A percentile compares a stretch with the other conserved stretches of the same genome.
These are phyloP conservation scores for Austrofundulus limnaeus DNA, from an alignment of 2,113 vertebrate genomes.

Conservation along the genomic window DNA sequence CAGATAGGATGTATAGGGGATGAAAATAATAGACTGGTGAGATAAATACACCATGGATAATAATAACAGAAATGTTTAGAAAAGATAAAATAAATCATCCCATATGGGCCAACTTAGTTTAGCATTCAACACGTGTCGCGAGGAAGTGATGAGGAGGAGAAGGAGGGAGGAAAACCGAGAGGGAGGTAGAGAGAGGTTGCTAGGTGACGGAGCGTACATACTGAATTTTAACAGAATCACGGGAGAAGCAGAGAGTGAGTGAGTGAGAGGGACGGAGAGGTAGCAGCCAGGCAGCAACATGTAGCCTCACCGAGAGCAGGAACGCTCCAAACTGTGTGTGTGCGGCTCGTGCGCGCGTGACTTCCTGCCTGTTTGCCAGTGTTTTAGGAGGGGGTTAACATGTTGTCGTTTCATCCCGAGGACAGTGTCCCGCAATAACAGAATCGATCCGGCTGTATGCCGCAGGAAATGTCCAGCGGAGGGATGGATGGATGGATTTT, in stretches of 20 bases:
- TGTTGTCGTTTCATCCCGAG: constrained; percentile 54
- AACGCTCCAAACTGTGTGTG: constrained; percentile 69
- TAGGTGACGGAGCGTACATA: constrained; percentile 83
- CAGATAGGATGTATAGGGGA: too few species aligned
- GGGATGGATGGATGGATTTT: constrained; percentile 70
- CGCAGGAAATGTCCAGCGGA: constrained; percentile 71
- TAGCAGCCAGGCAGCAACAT: constrained; percentile 77
- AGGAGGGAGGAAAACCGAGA: constrained; percentile 24
- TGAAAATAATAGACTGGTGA: background rate
- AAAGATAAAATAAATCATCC: constrained; percentile 26
- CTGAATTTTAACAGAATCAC: constrained; percentile 82
- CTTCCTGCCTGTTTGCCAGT: constrained; percentile 6
- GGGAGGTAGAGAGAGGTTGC: constrained; percentile 72
- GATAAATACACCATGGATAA: too few species aligned
- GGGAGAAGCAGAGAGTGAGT: constrained; percentile 65
- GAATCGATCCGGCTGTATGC: constrained; percentile 56
- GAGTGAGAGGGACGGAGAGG: constrained; percentile 60
- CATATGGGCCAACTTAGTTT: constrained; percentile 71
- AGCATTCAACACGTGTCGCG: constrained; percentile 83
- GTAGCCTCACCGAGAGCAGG: constrained; percentile 75
- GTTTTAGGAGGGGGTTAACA: constrained; percentile 5
- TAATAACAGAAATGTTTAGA: too few species aligned
- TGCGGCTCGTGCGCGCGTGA: constrained; percentile 26
- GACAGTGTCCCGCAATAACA: constrained; percentile 57
- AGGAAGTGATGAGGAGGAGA: constrained; percentile 67